These are phyloP conservation scores for Nannoperca australis DNA, from an alignment of 2,797 vertebrate genomes.

Conservation along the genomic window DNA sequence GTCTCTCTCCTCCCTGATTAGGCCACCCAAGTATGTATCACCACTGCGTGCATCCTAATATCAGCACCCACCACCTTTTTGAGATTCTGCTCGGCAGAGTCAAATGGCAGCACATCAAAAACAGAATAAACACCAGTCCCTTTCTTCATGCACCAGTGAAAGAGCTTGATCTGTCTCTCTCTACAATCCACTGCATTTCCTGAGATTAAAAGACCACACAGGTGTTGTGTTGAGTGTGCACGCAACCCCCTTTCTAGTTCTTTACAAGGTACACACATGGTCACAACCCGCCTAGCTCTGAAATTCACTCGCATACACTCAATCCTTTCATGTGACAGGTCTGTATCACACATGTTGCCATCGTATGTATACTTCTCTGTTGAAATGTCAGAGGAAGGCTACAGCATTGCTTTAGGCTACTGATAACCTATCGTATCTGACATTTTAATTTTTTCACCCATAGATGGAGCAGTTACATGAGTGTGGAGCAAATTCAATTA, in stretches of 20 bases:
- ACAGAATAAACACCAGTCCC: conserved; percentile 29
- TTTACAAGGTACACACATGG: conserved; percentile 3
- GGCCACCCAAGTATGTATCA: conserved; percentile 24
- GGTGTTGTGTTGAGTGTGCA: conserved; percentile 27
- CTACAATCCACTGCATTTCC: conserved; percentile 23
- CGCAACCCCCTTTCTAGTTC: conserved; percentile 37
- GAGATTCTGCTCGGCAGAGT: conserved; percentile 36
- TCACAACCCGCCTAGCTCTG: neutral
- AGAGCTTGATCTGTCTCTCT: conserved; percentile 35
- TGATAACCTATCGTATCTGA: conserved; percentile 21
- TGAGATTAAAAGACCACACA: conserved; percentile 53
- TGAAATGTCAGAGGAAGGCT: neutral
- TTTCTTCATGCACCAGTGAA: conserved; percentile 32
- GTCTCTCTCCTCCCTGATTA: conserved; percentile 32
- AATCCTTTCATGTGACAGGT: conserved; percentile 9
- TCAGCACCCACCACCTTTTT: conserved; percentile 43
- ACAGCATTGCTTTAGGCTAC: neutral
- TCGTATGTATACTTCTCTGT: neutral
- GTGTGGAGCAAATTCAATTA: conserved; percentile 20
- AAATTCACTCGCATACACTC: conserved; percentile 6
- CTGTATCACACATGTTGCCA: conserved; percentile 20
- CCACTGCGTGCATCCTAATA: conserved; percentile 41
- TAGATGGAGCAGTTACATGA: neutral
- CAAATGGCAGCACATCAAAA: conserved; percentile 59
- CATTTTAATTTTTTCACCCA: conserved; percentile 14